Conservation (phyloP, 2,797 vertebrate species). For the Orestias chungarensis region DNA sequence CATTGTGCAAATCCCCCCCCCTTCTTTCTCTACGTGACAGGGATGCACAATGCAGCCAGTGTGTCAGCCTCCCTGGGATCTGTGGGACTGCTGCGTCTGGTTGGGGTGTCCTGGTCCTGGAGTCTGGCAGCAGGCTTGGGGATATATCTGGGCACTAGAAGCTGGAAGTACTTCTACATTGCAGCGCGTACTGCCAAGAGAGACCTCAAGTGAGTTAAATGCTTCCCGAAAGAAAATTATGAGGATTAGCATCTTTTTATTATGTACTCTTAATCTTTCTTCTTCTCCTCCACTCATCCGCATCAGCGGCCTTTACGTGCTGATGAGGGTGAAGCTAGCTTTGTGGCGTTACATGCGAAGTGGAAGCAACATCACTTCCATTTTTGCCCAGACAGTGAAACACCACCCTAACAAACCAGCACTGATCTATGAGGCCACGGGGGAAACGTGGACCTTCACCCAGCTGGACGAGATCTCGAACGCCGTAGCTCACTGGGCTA, state of each 20-base stretch:
- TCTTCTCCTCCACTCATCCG: background rate
- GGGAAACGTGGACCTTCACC: slow-evolving; percentile 85
- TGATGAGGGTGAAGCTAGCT: slow-evolving; percentile 86
- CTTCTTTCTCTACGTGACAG: slow-evolving; percentile 43
- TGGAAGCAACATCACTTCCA: slow-evolving; percentile 81
- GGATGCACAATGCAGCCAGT: slow-evolving; percentile 82
- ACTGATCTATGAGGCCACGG: slow-evolving; percentile 86
- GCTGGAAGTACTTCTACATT: slow-evolving; percentile 90
- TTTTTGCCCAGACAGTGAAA: slow-evolving; percentile 83
- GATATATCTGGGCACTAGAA: slow-evolving; percentile 85
- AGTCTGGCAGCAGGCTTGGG: slow-evolving; percentile 84
- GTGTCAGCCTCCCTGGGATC: slow-evolving; percentile 84
- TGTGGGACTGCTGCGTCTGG: slow-evolving; percentile 84
- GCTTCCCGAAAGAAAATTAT: background rate
- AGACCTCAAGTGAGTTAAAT: slow-evolving; percentile 85
- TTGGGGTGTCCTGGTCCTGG: slow-evolving; percentile 90
- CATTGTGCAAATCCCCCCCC: slow-evolving; percentile 29
- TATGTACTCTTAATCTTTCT: slow-evolving; percentile 6
- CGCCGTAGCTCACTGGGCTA: slow-evolving; percentile 83
- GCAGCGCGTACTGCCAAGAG: slow-evolving; percentile 83
- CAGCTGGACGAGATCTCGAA: slow-evolving; percentile 86
- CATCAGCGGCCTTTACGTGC: slow-evolving; percentile 86
- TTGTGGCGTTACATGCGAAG: slow-evolving; percentile 79
- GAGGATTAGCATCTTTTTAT: background rate
- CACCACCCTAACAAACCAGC: slow-evolving; percentile 84